These are phyloP conservation scores for Drosophila simulans DNA, from an alignment of 1,140 invertebrate species.

Conservation along the genomic window DNA sequence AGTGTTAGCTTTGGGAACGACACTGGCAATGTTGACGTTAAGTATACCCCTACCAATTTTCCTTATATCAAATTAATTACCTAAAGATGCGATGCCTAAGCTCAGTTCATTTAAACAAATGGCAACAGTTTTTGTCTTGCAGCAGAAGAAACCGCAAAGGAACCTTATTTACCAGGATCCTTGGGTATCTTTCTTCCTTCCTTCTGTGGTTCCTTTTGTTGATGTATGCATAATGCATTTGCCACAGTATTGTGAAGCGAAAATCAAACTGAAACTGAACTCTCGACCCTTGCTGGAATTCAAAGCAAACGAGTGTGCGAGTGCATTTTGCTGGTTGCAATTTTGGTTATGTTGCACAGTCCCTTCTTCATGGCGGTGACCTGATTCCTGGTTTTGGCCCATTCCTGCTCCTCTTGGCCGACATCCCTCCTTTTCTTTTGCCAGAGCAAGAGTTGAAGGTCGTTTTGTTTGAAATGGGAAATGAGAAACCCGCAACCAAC, in stretches of 20 bases:
- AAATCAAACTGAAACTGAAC: slow-evolving; percentile 48
- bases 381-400: slow-evolving; percentile 50
- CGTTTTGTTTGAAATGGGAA: slow-evolving; percentile 62
- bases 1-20: too few species aligned
- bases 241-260: slow-evolving; percentile 28
- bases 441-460: slow-evolving; percentile 59
- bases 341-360: slow-evolving; percentile 41
- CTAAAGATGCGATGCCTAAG: neutral
- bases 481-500: slow-evolving; percentile 43
- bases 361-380: slow-evolving; percentile 33
- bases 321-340: slow-evolving; percentile 68
- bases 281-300: slow-evolving; percentile 23
- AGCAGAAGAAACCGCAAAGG: slow-evolving; percentile 6
- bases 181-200: neutral
- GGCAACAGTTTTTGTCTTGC: neutral
- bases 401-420: slow-evolving; percentile 25
- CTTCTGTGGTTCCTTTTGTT: slow-evolving; percentile 34
- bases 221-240: slow-evolving; percentile 30
- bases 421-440: slow-evolving; percentile 40
- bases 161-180: slow-evolving; percentile 25
- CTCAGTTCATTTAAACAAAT: neutral
- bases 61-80: neutral
- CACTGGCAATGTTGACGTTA: slow-evolving; percentile 8
- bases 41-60: neutral
- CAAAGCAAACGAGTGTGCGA: slow-evolving; percentile 11